These are phyloP conservation scores for Etheostoma spectabile DNA, from an alignment of 2,113 vertebrate species.

Conservation along the genomic window DNA sequence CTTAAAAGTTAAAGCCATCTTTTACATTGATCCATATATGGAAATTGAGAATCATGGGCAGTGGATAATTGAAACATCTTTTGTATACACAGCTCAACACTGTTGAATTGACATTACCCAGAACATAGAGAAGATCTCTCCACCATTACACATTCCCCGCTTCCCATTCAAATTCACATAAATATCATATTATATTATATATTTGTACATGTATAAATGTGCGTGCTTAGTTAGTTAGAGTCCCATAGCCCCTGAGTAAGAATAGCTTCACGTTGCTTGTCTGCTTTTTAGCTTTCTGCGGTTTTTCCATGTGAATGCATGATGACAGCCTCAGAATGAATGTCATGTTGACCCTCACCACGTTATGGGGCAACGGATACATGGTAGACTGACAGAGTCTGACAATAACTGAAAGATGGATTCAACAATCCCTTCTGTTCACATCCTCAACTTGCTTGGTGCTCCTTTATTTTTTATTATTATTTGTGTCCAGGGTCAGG, in stretches of 20 bases:
- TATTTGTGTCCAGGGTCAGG: constrained; percentile 35
- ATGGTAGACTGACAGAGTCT: neutral
- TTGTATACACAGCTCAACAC: neutral
- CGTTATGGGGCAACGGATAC: neutral
- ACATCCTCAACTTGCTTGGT: neutral
- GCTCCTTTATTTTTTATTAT: neutral
- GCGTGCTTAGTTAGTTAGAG: neutral
- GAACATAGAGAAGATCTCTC: too few relatives aligned
- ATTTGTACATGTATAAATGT: neutral
- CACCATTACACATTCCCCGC: too few relatives aligned
- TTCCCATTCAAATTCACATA: too few relatives aligned
- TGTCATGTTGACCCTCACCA: neutral
- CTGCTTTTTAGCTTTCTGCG: constrained; percentile 1
- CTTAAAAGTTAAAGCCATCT: neutral
- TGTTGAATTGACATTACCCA: too few relatives aligned
- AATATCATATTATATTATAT: too few relatives aligned
- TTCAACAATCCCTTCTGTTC: neutral
- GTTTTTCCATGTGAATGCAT: constrained; percentile 10
- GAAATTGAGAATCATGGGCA: neutral
- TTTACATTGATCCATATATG: neutral
- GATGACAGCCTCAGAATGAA: neutral
- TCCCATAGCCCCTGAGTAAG: neutral
- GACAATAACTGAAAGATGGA: neutral
- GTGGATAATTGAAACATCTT: neutral
- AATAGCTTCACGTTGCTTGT: neutral